A percentile compares a stretch with the other conserved stretches of the same genome.
Conservation (phyloP, 1,140 invertebrate genomes). For the Nebria ingens region DNA sequence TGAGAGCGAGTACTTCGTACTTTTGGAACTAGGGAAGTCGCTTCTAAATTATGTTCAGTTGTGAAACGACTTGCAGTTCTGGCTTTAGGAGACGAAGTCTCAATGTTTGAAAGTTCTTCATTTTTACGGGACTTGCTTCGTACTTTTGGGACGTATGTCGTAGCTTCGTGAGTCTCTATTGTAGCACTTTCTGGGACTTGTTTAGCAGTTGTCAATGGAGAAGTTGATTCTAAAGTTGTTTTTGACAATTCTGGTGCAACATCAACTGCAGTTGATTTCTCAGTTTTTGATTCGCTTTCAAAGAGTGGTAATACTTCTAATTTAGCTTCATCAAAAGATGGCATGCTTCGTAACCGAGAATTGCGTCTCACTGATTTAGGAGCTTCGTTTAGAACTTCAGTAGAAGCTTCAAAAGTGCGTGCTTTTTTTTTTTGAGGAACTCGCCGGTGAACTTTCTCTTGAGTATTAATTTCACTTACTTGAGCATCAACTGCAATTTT, state of each 20-base stretch:
- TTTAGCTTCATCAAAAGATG: slow-evolving; percentile 26
- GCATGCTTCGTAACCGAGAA: background rate
- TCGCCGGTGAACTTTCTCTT: background rate
- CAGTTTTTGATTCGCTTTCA: slow-evolving; percentile 24
- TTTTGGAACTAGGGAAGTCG: no score
- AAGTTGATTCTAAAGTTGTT: background rate
- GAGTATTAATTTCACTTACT: background rate
- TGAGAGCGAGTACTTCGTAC: no score
- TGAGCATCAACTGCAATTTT: background rate
- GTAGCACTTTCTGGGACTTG: background rate
- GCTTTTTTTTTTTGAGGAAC: background rate
- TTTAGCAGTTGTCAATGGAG: background rate
- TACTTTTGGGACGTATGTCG: background rate
- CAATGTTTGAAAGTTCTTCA: no score
- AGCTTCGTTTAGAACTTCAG: no score
- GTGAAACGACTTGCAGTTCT: no score
- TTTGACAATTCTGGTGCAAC: background rate
- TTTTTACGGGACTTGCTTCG: background rate
- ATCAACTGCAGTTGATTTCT: slow-evolving; percentile 9
- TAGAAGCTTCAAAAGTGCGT: background rate
- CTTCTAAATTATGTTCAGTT: no score
- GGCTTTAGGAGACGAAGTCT: no score
- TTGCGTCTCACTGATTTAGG: background rate
- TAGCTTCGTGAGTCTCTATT: background rate
- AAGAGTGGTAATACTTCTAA: slow-evolving; percentile 29